Evolutionary conservation across 2,888 invertebrate genomes (phyloP).

Genomic region (Mycalesis mineus): DNA sequence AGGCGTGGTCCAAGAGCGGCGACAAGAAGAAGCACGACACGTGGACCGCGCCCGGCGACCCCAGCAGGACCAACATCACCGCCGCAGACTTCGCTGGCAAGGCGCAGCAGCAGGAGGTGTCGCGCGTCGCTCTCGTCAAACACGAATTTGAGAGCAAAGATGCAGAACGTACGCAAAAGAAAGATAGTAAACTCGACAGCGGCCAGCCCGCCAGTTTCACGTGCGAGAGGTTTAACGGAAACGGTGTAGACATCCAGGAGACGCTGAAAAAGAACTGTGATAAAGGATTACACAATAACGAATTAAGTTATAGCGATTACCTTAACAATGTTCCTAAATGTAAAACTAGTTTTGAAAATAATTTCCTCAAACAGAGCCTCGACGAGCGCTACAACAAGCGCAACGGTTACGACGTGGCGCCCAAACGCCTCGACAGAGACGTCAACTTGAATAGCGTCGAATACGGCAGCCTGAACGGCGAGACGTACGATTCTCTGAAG

Average conservation of each 20-base stretch:
- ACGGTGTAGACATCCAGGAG: slow-evolving; percentile 69
- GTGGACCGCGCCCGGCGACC: slow-evolving; percentile 65
- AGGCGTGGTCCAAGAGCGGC: slow-evolving; percentile 69
- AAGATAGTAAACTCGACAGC: slow-evolving; percentile 53
- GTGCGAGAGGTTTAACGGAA: slow-evolving; percentile 61
- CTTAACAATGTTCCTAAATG: slow-evolving; percentile 76
- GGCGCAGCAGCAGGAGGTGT: slow-evolving; percentile 53
- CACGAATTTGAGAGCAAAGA: slow-evolving; percentile 71
- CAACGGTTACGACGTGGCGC: slow-evolving; percentile 61
- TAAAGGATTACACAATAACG: slow-evolving; percentile 73
- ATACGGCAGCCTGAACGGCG: slow-evolving; percentile 67
- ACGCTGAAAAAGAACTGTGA: slow-evolving; percentile 75
- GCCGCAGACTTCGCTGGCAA: slow-evolving; percentile 59
- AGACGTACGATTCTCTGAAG: slow-evolving; percentile 71
- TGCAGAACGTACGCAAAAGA: slow-evolving; percentile 52
- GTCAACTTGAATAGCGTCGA: slow-evolving; percentile 67
- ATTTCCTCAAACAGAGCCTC: slow-evolving; percentile 68
- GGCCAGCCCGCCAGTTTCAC: slow-evolving; percentile 59
- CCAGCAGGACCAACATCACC: slow-evolving; percentile 56
- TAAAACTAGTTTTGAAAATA: slow-evolving; percentile 74
- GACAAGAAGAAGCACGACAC: slow-evolving; percentile 71
- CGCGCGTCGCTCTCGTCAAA: slow-evolving; percentile 65
- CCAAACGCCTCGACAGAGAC: slow-evolving; percentile 68
- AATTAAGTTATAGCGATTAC: slow-evolving; percentile 69
- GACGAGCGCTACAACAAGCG: slow-evolving; percentile 70